Percentiles rank a stretch among this genome's conserved stretches.
phyloP scores from a whole-genome alignment of 2,888 invertebrate species.

The Taphrorychus bicolor region DNA sequence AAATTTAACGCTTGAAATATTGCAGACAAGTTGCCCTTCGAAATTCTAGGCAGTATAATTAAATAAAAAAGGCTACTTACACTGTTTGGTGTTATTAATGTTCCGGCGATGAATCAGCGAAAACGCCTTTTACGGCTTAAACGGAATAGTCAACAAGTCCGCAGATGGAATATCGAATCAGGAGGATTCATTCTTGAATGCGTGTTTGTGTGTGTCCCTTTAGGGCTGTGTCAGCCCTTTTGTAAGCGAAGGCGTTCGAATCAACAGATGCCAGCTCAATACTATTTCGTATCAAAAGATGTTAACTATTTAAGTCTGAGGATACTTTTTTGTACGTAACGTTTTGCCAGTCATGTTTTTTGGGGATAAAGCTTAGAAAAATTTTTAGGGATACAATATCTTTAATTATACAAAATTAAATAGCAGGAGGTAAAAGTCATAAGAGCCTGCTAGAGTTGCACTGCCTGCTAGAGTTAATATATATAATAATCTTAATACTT shows the following conservation, averaged over 20 bases:
- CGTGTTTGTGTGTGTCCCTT: neutral
- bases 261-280: neutral
- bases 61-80: slow-evolving; percentile 40
- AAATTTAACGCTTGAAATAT: slow-evolving; percentile 41
- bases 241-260: neutral
- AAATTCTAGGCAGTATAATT: slow-evolving; percentile 40
- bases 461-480: no score
- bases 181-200: no score
- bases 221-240: neutral
- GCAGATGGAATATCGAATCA: slow-evolving; percentile 31
- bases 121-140: slow-evolving; percentile 18
- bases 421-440: no score
- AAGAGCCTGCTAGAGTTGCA: no score
- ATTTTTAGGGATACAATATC: no score
- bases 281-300: no score
- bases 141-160: slow-evolving; percentile 37
- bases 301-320: no score
- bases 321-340: no score
- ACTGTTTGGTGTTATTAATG: slow-evolving; percentile 41
- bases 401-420: no score
- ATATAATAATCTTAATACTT: no score
- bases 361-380: no score
- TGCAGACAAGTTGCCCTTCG: slow-evolving; percentile 43
- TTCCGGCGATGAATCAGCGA: slow-evolving; percentile 33
- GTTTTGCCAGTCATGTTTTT: no score